Evolutionary conservation across 2,888 invertebrate species (phyloP), one percentile per base, ranked within the genome.

Genomic region (Crepidodera aurea): DNA sequence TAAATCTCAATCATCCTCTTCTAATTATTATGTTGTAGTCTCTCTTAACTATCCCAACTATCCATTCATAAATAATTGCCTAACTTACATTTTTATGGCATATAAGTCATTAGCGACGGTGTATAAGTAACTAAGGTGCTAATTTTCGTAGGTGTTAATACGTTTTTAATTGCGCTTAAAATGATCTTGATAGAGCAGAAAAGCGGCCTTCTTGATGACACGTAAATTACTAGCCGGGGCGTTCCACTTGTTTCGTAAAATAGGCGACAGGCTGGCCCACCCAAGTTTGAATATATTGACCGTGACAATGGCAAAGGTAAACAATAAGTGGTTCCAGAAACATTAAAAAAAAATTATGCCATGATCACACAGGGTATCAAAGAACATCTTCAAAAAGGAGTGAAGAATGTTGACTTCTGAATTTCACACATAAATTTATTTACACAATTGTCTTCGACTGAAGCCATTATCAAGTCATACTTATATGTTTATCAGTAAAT

Each of bases 121-220:
- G 13, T 46, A 46, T 16, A 18, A 37, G 19, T 12, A 34, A 10
- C 7, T 4, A 27, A 53, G 53, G 53, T 53, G 27, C 13, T 53
- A 40, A 53, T 51, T 53, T 53, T 34, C 40, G 25, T 16, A 39
- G 25, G 53, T 40, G 40, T 51, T 51, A 40, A 53, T 53, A 39
- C 3, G 27, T 53, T 53, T 53, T 40, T 53, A 53, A 53, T 40
- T 53, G 53, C 22, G 19, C 34, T 37, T 1, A 34, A 37, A 51
- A 34, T 18, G 15, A 53, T 40, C 25, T 40, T 53, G 39, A 53
- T 53, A 27, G 27, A 53, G 15, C 34, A 19, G 34, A 34, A 51
- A 51, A 51, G 27, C 12, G 16, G 40, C 18, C 8, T 15, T 13
- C 25, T 39, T 39, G 51, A 40, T 16, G 40, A 53, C 27, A 53